Base-by-base conservation (phyloP, 2,888 invertebrate genomes). In the Lissocephala sabroskyi region DNA sequence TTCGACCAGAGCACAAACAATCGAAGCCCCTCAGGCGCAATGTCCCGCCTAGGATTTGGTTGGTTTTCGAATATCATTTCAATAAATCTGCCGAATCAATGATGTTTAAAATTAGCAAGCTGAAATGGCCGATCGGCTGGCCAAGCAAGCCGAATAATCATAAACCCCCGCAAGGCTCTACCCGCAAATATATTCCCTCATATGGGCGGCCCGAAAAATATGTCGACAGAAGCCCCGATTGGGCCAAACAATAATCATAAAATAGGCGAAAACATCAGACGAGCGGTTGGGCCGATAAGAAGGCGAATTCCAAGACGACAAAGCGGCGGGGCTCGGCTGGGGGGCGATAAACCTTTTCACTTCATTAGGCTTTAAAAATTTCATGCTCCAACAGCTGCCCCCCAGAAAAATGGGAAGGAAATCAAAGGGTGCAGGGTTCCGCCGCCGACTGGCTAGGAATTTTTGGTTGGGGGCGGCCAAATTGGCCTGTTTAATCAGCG, bases 291-390 rank as follows among this genome's bases (percentile, higher is more conserved):
- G 9, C 29, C 50, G 58, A 49, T 56, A 66, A 54, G 49, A 57
- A 45, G 11, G 30, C 13, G 11, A 5, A 13, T 11, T 11, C 30
- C 30, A 13, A 32, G 11, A 13, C 30, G 11, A 32, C 30, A 32
- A 13, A 32, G 13, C 30, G 11, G 37, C 37, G 16, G 17, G 6
- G 18, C 11, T n/a, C 19, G 30, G 30, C 59, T 73, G 59, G n/a
- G n/a, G 52, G 73, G 55, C 76, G 71, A 73, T 73, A 73, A 76
- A 73, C 76, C 76, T 68, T 76, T 73, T 53, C 71, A 62, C 68
- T 73, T 73, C 71, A 73, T 73, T 73, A 76, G 58, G 49, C 64
- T 53, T 68, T 52, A 49, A 62, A 68, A 73, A 76, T 76, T 73
- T 73, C 73, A 76, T 60, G 71, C 71, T 64, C 51, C 64, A 73